Evolutionary conservation across 2,888 invertebrate species (phyloP), one percentile per base, ranked within the genome.

Genomic region (Oegoconia quadripuncta): DNA sequence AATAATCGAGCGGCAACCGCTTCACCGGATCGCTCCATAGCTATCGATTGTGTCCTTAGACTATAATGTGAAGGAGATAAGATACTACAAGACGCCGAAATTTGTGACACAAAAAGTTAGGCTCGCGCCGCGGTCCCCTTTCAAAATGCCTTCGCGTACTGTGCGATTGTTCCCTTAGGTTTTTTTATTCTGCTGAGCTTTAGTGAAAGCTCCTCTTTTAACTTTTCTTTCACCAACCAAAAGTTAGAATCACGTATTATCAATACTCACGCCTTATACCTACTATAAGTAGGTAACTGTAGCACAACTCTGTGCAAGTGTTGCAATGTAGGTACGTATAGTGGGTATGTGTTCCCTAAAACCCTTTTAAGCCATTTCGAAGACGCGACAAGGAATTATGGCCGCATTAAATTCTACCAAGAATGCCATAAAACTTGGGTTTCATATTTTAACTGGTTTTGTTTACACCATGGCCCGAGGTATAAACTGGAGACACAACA

Each of bases 1-100:
- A 87, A 81, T 73, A 64, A 74, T 59, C 61, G 70, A 63, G 67
- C 72, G 71, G 67, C 63, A 66, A 76, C 81, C 79, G 77, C 78
- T 75, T 76, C 59, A 60, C 62, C 55, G 64, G 65, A 63, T 70
- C 65, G 59, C 55, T 71, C 63, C 60, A 72, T 72, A 72, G 73
- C 77, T 74, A 77, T 78, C 72, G 69, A 57, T 55, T 49, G 52
- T n/a, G n/a, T 54, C 59, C 49, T 54, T 55, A 64, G 53, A 61
- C 69, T 64, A 59, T 63, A 64, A 70, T n/a, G 66, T 62, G 67
- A 70, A 61, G 60, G 62, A 66, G 65, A 66, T 61, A 59, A 52
- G 55, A 63, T 60, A 62, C 62, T 62, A 59, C 63, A 57, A 55
- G 60, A 67, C 65, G 67, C 68, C 64, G 54, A 70, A 65, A 32